These are phyloP conservation scores for Sebastes diploproa DNA, from an alignment of 2,797 vertebrate genomes.

Conservation along the genomic window DNA sequence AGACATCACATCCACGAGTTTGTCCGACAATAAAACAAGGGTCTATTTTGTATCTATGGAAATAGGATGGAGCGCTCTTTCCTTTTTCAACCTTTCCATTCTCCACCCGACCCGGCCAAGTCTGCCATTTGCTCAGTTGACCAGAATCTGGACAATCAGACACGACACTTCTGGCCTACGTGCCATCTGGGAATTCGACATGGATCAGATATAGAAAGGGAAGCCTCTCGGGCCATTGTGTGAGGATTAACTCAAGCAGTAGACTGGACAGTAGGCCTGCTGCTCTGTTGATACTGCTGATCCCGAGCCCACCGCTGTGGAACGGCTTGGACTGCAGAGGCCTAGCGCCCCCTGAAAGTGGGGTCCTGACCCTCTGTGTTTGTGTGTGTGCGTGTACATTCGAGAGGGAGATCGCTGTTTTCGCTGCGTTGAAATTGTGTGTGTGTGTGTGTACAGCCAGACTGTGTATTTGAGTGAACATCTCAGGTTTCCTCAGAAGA, in stretches of 20 bases:
- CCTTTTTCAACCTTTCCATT: constrained; percentile 30
- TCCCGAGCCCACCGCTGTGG: constrained; percentile 70
- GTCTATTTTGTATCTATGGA: not conserved
- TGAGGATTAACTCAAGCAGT: constrained; percentile 75
- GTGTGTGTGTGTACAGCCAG: not conserved
- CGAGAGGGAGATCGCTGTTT: constrained; percentile 5
- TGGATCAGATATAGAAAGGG: constrained; percentile 67
- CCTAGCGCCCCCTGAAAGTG: constrained; percentile 63
- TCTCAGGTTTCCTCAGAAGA: constrained; percentile 50
- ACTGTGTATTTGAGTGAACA: constrained; percentile 10
- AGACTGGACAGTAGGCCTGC: constrained; percentile 75
- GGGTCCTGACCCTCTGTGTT: constrained; percentile 62
- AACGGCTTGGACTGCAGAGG: constrained; percentile 61
- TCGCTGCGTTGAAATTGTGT: constrained; percentile 1
- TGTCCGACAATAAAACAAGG: not conserved
- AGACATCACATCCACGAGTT: not conserved
- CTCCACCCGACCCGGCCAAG: constrained; percentile 25
- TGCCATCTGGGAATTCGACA: constrained; percentile 72
- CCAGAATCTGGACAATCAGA: constrained; percentile 64
- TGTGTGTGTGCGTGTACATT: constrained; percentile 26
- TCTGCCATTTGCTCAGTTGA: constrained; percentile 62
- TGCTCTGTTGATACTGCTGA: constrained; percentile 76
- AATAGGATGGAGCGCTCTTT: not conserved
- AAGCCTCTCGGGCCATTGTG: constrained; percentile 63
- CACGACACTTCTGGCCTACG: constrained; percentile 64